A percentile compares a stretch with the other conserved stretches of the same genome.
These are phyloP conservation scores for Lepeophtheirus nordmannii DNA, from an alignment of 2,888 invertebrate genomes.

Conservation along the genomic window DNA sequence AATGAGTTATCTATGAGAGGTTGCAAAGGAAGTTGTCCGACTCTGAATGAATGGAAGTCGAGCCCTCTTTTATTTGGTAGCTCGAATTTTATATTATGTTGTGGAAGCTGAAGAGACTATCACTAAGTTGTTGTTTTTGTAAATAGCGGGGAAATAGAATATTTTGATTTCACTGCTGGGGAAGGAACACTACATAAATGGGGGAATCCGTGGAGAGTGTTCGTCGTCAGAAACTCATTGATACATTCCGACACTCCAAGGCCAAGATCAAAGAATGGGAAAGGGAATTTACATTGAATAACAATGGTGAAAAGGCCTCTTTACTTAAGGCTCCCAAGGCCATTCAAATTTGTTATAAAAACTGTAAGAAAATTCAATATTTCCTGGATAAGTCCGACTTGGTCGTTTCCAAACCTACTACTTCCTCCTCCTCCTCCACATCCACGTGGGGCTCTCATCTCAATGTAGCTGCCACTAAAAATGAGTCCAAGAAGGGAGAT, in stretches of 20 bases:
- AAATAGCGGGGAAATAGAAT: too few relatives aligned
- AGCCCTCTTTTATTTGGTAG: too few relatives aligned
- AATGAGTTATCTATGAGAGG: too few relatives aligned
- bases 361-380: slow-evolving; percentile 34
- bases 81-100: too few relatives aligned
- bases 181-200: too few relatives aligned
- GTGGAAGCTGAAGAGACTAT: too few relatives aligned
- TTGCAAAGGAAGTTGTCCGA: too few relatives aligned
- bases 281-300: background rate
- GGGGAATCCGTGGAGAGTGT: background rate
- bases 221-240: background rate
- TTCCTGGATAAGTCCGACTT: slow-evolving; percentile 29
- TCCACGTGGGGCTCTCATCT: background rate
- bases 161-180: too few relatives aligned
- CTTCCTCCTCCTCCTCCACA: background rate
- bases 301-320: background rate
- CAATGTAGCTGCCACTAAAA: background rate
- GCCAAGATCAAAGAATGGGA: slow-evolving; percentile 1
- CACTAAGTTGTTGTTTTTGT: too few relatives aligned
- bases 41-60: too few relatives aligned
- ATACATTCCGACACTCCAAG: background rate
- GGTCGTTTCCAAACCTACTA: background rate
- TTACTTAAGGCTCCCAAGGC: slow-evolving; percentile 44
- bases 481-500: background rate
- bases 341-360: slow-evolving; percentile 61